Conservation (phyloP, 2,113 vertebrate genomes). For the Gymnocephalus cernua region DNA sequence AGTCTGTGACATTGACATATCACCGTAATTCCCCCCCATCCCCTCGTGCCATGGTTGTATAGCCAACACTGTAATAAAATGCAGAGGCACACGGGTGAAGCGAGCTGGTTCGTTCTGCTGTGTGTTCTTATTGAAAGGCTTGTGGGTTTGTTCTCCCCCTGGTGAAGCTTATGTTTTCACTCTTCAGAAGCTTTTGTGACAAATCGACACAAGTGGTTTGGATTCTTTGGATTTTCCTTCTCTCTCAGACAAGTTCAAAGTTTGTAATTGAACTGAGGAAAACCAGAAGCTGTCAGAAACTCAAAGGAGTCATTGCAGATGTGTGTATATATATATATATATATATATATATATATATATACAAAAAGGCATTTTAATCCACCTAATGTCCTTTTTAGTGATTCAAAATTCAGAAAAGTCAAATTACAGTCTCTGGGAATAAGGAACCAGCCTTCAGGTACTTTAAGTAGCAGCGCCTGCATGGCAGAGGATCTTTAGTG, state of each 20-base stretch:
- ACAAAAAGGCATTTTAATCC: background rate
- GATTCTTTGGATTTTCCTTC: background rate
- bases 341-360: too few relatives aligned
- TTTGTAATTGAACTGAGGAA: slow-evolving; percentile 13
- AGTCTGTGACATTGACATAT: slow-evolving; percentile 58
- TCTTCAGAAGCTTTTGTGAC: slow-evolving; percentile 32
- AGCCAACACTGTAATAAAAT: slow-evolving; percentile 25
- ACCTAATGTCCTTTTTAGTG: slow-evolving; percentile 4
- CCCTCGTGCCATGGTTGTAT: slow-evolving; percentile 26
- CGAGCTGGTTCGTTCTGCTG: background rate
- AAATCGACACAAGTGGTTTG: slow-evolving; percentile 43
- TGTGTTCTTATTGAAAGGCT: slow-evolving; percentile 5
- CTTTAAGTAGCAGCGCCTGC: background rate
- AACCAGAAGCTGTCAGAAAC: slow-evolving; percentile 11
- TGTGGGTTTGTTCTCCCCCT: slow-evolving; percentile 19
- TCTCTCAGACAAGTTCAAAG: background rate
- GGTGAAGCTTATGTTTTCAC: slow-evolving; percentile 27
- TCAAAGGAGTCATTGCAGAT: background rate
- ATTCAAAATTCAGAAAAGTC: slow-evolving; percentile 22
- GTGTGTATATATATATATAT: too few relatives aligned
- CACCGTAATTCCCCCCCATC: slow-evolving; percentile 42
- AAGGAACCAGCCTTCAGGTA: slow-evolving; percentile 18
- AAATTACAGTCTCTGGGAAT: slow-evolving; percentile 11
- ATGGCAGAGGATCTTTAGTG: slow-evolving; percentile 16
- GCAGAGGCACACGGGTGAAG: slow-evolving; percentile 32